These are phyloP conservation scores for Axis porcinus DNA, from an alignment of 2,113 vertebrate genomes.

Conservation along the genomic window DNA sequence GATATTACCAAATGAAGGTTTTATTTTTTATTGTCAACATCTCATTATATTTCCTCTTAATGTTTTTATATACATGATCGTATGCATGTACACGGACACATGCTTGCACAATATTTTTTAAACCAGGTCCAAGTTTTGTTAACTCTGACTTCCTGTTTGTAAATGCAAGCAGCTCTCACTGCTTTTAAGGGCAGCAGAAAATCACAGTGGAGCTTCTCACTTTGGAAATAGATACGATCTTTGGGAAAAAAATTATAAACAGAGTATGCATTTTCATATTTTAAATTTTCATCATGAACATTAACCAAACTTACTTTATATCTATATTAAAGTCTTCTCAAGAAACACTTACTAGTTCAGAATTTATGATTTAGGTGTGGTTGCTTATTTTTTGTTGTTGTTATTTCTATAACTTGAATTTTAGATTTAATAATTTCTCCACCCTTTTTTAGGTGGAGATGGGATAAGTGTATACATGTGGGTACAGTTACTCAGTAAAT, in stretches of 20 bases:
- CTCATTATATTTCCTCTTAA: neutral
- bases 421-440: neutral
- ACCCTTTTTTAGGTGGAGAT: neutral
- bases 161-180: neutral
- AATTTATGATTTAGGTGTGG: neutral
- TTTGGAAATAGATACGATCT: constrained; percentile 1
- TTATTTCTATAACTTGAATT: neutral
- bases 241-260: neutral
- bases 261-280: neutral
- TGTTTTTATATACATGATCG: neutral
- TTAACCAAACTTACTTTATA: neutral
- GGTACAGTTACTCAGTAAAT: neutral
- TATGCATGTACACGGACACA: neutral
- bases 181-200: neutral
- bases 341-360: neutral
- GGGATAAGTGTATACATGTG: neutral
- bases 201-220: neutral
- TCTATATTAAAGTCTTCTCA: neutral
- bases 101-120: neutral
- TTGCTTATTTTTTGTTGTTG: neutral
- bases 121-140: neutral
- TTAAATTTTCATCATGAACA: neutral
- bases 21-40: neutral
- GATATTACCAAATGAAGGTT: neutral
- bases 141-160: neutral